Percentiles rank a stretch among this genome's conserved stretches.
These are phyloP conservation scores for Lamprologus lemairii DNA, from an alignment of 2,113 vertebrate genomes.

Conservation along the genomic window DNA sequence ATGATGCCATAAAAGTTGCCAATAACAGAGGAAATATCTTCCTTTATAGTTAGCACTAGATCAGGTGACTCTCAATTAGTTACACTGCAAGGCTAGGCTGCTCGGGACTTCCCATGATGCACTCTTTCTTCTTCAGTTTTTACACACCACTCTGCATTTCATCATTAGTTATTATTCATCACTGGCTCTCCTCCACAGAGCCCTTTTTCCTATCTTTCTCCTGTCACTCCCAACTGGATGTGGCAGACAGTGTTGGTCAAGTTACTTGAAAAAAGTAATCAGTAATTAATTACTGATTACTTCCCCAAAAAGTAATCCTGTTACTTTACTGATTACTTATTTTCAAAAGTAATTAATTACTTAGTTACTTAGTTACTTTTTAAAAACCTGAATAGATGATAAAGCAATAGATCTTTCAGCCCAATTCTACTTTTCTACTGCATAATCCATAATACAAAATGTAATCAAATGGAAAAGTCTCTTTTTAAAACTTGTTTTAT, in stretches of 20 bases:
- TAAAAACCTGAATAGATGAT: too few species aligned
- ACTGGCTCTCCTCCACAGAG: not conserved
- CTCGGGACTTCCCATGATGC: not conserved
- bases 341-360: too few species aligned
- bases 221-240: not conserved
- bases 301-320: fast-evolving
- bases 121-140: not conserved
- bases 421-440: too few species aligned
- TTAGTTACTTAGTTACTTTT: too few species aligned
- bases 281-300: too few species aligned
- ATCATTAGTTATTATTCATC: not conserved
- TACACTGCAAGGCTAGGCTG: not conserved
- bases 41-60: not conserved
- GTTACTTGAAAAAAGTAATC: too few species aligned
- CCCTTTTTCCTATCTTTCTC: not conserved
- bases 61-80: not conserved
- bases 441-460: too few species aligned
- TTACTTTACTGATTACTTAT: fast-evolving
- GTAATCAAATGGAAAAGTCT: too few species aligned
- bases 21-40: not conserved
- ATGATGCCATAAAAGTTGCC: not conserved
- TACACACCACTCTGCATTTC: not conserved
- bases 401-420: fast-evolving
- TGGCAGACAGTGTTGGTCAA: fast-evolving
- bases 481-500: too few species aligned